Conservation (phyloP, 2,797 vertebrate genomes). For the Spinus olivaceus region DNA sequence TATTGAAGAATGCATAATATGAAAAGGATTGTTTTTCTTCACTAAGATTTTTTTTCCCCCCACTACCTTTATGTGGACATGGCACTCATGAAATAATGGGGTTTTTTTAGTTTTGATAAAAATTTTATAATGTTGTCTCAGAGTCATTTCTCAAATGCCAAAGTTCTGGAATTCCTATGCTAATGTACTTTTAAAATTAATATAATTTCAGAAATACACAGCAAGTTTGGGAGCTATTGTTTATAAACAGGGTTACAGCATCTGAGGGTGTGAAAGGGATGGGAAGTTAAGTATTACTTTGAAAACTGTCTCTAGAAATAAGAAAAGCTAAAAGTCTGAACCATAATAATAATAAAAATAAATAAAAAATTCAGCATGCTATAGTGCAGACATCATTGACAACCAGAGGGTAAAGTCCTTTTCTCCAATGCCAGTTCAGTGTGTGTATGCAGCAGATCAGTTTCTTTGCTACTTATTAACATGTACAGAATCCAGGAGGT, state of each 20-base stretch:
- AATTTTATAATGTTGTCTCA: not conserved
- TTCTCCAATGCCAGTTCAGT: not conserved
- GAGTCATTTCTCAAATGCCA: not conserved
- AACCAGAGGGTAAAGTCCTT: conserved; percentile 27
- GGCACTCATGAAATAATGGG: not conserved
- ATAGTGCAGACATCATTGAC: not conserved
- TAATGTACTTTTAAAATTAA: not conserved
- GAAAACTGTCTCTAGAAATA: not conserved
- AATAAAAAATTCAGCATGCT: not conserved
- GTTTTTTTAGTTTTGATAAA: not conserved
- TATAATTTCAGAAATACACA: not conserved
- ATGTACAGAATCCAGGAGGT: not conserved
- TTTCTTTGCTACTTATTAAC: conserved; percentile 34
- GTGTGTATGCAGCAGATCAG: not conserved
- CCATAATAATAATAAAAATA: not conserved
- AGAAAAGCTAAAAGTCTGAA: not conserved
- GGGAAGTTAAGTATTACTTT: not conserved
- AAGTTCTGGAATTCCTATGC: not conserved
- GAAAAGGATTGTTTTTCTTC: not conserved
- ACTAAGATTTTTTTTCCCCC: rapidly evolving
- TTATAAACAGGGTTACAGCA: not conserved
- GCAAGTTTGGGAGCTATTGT: not conserved
- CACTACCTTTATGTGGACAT: rapidly evolving
- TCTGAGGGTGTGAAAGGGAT: not conserved
- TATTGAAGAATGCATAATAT: not conserved